Percentiles rank a stretch among this genome's conserved stretches.
These are phyloP conservation scores for Augochlora pura DNA, from an alignment of 1,140 invertebrate genomes.

Conservation along the genomic window DNA sequence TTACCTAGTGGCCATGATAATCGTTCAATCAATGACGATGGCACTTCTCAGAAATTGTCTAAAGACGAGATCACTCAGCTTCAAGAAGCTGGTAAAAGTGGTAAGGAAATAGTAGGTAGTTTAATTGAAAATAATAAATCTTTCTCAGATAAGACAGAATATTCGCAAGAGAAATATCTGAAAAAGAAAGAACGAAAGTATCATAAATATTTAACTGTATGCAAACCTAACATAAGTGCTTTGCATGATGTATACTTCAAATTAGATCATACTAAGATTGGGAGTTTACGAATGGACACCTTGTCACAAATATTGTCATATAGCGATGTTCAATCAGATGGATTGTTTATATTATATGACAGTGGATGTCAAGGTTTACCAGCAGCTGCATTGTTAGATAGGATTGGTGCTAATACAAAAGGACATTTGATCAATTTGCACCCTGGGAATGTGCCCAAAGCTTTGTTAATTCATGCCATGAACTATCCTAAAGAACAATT, in stretches of 20 bases:
- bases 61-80: slow-evolving; percentile 90
- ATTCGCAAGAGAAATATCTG: slow-evolving; percentile 96
- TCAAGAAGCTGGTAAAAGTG: slow-evolving; percentile 86
- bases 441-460: slow-evolving; percentile 88
- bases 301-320: slow-evolving; percentile 92
- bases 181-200: slow-evolving; percentile 97
- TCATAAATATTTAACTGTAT: slow-evolving; percentile 88
- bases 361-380: slow-evolving; percentile 91
- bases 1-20: slow-evolving; percentile 87
- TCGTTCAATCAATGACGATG: slow-evolving; percentile 90
- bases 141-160: slow-evolving; percentile 93
- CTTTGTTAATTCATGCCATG: slow-evolving; percentile 88
- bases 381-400: slow-evolving; percentile 89
- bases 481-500: slow-evolving; percentile 86
- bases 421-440: slow-evolving; percentile 89
- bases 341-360: slow-evolving; percentile 92
- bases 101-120: slow-evolving; percentile 91
- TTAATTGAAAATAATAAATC: slow-evolving; percentile 94
- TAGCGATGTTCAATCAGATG: slow-evolving; percentile 88
- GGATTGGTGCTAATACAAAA: slow-evolving; percentile 83
- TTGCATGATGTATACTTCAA: slow-evolving; percentile 90
- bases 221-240: slow-evolving; percentile 87
- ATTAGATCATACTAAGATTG: slow-evolving; percentile 88
- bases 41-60: slow-evolving; percentile 91
- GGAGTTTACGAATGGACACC: slow-evolving; percentile 91